Evolutionary conservation across 2,113 vertebrate species (phyloP).

Genomic region (Boleophthalmus pectinirostris): DNA sequence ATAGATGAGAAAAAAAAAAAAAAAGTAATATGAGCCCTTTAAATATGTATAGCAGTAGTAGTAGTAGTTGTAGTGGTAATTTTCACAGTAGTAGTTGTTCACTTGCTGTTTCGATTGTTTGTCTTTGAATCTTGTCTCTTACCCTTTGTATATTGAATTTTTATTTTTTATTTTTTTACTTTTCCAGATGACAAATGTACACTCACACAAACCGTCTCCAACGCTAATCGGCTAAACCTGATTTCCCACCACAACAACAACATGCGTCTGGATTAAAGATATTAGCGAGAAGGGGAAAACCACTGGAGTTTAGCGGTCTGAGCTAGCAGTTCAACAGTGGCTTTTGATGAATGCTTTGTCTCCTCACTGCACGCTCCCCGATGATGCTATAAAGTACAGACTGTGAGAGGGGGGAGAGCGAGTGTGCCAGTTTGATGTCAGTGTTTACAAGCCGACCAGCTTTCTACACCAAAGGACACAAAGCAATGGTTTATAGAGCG

Average conservation of each 20-base stretch:
- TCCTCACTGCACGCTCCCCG: constrained; percentile 17
- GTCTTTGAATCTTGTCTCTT: too few species aligned
- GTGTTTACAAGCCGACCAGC: constrained; percentile 20
- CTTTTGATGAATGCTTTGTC: constrained; percentile 49
- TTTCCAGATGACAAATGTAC: not conserved
- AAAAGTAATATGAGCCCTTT: too few species aligned
- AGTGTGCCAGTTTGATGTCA: constrained; percentile 16
- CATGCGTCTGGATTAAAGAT: constrained; percentile 74
- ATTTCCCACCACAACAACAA: constrained; percentile 76
- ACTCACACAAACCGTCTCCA: constrained; percentile 50
- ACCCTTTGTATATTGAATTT: too few species aligned
- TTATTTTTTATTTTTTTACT: too few species aligned
- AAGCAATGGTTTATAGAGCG: not conserved
- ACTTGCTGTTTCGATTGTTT: too few species aligned
- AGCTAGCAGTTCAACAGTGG: constrained; percentile 57
- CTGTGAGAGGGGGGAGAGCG: constrained; percentile 18
- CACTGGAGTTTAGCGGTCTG: constrained; percentile 57
- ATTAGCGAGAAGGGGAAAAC: constrained; percentile 70
- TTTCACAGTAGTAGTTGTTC: too few species aligned
- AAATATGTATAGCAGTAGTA: too few species aligned
- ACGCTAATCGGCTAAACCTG: constrained; percentile 76
- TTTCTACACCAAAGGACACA: not conserved
- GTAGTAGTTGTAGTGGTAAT: too few species aligned
- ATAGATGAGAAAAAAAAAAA: too few species aligned
- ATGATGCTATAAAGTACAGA: constrained; percentile 42